Base-by-base conservation (phyloP, 2,797 vertebrate species). In the Platyrinchus mystaceus region DNA sequence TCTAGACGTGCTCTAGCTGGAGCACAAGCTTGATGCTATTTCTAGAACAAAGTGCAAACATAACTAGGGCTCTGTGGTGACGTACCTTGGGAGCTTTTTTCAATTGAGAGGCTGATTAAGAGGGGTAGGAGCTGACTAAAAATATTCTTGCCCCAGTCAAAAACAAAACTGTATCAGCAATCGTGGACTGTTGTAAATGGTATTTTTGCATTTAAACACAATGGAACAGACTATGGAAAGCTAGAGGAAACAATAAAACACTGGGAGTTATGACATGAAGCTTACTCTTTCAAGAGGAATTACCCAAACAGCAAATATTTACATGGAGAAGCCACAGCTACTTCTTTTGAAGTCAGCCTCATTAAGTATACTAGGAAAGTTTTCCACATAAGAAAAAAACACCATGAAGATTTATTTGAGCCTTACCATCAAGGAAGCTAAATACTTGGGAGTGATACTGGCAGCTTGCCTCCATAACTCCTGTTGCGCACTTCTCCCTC, bases 241-340 rank as follows among this genome's bases (percentile, higher is more conserved):
- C 1, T 44, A 14, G 15, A 11, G 21, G 10, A 68, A 87, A 67
- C 32, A 87, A 16, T 55, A 60, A 75, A 73, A 59, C 32, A n/a
- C 32, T 92, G 34, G 5, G 64, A 83, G 68, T 28, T 78, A 52
- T 34, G 44, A 62, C 52, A 73, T 12, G 14, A 91, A 75, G 34
- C 49, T 84, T 49, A 56, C 12, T 53, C 47, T 80, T 75, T 8
- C 10, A 41, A 73, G 49, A 77, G 19, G 17, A 91, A 23, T 47
- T 56, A 69, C 26, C 43, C 37, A 55, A 82, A 84, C 12, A 95
- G n/a, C 77, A 93, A 87, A 87, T 82, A 92, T 76, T 93, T 92
- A 82, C 27, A 26, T 9, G 14, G 47, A 30, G 13, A 63, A 32
- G n/a, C n/a, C 36, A 76, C 26, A 75, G 39, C 11, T 58, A 37